Evolutionary conservation across 2,797 vertebrate genomes (phyloP).

Genomic region (Setipinna tenuifilis): DNA sequence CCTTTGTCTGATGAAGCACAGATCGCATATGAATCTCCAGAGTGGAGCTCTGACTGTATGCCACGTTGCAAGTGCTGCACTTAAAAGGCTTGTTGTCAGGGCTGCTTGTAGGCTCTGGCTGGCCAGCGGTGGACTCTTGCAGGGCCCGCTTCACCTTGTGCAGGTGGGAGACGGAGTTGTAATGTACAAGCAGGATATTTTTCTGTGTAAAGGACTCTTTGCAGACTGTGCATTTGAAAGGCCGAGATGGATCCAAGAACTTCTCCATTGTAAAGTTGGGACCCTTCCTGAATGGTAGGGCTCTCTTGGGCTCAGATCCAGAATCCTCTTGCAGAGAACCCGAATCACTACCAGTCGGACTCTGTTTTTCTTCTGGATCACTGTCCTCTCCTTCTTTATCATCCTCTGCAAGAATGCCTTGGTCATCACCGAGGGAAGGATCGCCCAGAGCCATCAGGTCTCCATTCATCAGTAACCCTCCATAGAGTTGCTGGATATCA

Average conservation of each 20-base stretch:
- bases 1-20: conserved; percentile 98
- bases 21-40: conserved; percentile 99
- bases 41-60: conserved; percentile 98
- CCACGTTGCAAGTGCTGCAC: conserved; percentile 97
- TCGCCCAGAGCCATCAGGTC: conserved; percentile 94
- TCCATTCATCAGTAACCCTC: conserved; percentile 93
- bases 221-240: conserved; percentile 99
- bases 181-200: conserved; percentile 98
- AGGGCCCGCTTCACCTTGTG: conserved; percentile 98
- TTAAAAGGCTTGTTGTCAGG: conserved; percentile 99
- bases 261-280: conserved; percentile 99
- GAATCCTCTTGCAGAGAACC: conserved; percentile 95
- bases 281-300: conserved; percentile 96
- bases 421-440: conserved; percentile 89
- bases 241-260: conserved; percentile 96
- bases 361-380: conserved; percentile 96
- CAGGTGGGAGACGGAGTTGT: conserved; percentile 98
- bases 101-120: conserved; percentile 95
- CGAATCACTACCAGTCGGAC: conserved; percentile 93
- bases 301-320: conserved; percentile 95
- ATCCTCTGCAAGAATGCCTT: conserved; percentile 90
- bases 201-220: conserved; percentile 99
- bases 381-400: conserved; percentile 97
- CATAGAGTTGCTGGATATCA: conserved; percentile 97
- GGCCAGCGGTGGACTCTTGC: conserved; percentile 94